phyloP scores from a whole-genome alignment of 2,888 invertebrate genomes.

The Morinoia aosen region DNA sequence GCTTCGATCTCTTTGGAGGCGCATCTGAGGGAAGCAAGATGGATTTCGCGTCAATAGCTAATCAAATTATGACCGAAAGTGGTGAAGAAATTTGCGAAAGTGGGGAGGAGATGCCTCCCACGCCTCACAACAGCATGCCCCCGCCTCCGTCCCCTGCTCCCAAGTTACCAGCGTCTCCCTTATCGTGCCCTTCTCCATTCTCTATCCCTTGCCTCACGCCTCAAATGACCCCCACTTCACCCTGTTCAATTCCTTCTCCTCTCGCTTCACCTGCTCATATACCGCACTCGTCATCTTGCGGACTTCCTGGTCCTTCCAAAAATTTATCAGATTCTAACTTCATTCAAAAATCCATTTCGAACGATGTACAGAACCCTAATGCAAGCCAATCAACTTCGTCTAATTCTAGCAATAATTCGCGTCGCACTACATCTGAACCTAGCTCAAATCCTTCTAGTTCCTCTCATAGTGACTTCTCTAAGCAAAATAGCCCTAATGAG shows the following conservation, averaged over 20 bases:
- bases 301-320: constrained; percentile 53
- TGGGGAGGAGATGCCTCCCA: constrained; percentile 21
- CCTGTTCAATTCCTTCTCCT: constrained; percentile 63
- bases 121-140: constrained; percentile 59
- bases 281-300: constrained; percentile 57
- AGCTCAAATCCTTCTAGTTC: not conserved
- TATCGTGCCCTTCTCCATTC: constrained; percentile 63
- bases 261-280: constrained; percentile 63
- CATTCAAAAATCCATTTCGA: not conserved
- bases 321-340: constrained; percentile 59
- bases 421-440: not conserved
- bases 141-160: constrained; percentile 67
- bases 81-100: constrained; percentile 47
- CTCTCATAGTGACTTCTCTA: not conserved
- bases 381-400: not conserved
- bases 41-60: constrained; percentile 53
- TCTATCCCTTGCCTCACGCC: constrained; percentile 62
- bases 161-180: constrained; percentile 67
- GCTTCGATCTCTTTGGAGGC: constrained; percentile 32
- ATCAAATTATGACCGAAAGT: constrained; percentile 53
- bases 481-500: not conserved
- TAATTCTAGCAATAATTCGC: not conserved
- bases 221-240: constrained; percentile 61
- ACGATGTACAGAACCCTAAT: not conserved
- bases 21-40: constrained; percentile 44